These are phyloP conservation scores for Operophtera brumata DNA, from an alignment of 2,888 invertebrate genomes.

Conservation along the genomic window DNA sequence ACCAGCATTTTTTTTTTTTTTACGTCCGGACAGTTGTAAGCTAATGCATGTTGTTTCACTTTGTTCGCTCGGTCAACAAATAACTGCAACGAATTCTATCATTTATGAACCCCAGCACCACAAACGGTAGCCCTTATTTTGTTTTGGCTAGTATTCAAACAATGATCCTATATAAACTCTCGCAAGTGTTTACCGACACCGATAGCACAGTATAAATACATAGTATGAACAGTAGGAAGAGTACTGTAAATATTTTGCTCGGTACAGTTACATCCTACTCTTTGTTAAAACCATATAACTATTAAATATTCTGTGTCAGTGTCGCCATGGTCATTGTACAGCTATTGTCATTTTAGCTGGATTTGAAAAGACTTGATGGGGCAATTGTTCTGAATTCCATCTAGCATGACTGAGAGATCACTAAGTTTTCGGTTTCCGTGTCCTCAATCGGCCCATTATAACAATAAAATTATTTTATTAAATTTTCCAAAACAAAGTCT, in stretches of 20 bases:
- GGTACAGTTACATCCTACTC: slow-evolving; percentile 51
- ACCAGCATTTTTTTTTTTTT: no score
- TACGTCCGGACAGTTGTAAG: no score
- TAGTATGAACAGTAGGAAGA: slow-evolving; percentile 29
- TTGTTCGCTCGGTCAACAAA: no score
- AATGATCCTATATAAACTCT: no score
- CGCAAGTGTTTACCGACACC: not conserved
- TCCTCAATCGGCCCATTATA: not conserved
- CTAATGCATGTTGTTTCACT: no score
- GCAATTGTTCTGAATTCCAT: slow-evolving; percentile 30
- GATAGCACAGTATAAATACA: not conserved
- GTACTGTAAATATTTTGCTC: slow-evolving; percentile 47
- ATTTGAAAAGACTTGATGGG: slow-evolving; percentile 25
- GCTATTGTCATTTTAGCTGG: slow-evolving; percentile 27
- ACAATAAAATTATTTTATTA: no score
- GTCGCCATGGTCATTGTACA: slow-evolving; percentile 30
- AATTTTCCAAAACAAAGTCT: no score
- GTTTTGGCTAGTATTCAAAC: no score
- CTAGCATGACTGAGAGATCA: slow-evolving; percentile 21
- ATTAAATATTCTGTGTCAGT: slow-evolving; percentile 28
- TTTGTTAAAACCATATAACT: slow-evolving; percentile 38
- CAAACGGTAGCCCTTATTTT: no score
- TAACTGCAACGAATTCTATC: no score
- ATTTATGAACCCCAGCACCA: no score
- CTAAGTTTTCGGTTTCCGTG: slow-evolving; percentile 4